Percentiles rank a stretch among this genome's conserved stretches.
Evolutionary conservation across 2,888 invertebrate species (phyloP).

Genomic region (Omphaloscelis lunosa): DNA sequence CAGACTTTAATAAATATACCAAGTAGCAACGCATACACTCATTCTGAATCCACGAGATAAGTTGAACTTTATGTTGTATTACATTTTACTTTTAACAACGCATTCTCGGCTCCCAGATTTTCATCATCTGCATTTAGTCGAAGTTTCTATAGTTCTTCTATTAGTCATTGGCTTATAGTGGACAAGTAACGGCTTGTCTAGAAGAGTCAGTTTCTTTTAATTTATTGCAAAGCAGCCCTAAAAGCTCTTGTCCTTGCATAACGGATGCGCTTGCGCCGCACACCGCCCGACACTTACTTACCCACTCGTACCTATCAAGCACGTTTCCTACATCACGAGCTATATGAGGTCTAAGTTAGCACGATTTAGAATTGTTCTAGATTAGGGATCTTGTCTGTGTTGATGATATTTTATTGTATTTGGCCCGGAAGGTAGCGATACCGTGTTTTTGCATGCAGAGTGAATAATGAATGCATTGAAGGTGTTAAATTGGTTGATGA

Average conservation of each 20-base stretch:
- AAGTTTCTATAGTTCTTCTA: neutral
- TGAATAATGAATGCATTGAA: neutral
- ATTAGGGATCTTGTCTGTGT: constrained; percentile 22
- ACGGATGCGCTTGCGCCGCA: constrained; percentile 65
- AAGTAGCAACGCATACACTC: neutral
- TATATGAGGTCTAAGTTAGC: constrained; percentile 50
- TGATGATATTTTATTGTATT: constrained; percentile 21
- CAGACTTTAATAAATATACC: neutral
- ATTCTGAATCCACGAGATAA: neutral
- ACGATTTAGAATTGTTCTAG: constrained; percentile 54
- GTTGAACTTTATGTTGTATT: neutral
- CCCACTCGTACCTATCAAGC: constrained; percentile 9
- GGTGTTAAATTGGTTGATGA: neutral
- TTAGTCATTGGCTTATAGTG: neutral
- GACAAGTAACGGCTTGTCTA: neutral
- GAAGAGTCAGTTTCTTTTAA: neutral
- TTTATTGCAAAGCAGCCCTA: constrained; percentile 43
- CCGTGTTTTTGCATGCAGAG: neutral
- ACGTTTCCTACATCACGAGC: constrained; percentile 56
- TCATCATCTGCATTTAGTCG: neutral
- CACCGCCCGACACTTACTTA: constrained; percentile 19
- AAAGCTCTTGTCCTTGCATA: constrained; percentile 75
- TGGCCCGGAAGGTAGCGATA: neutral
- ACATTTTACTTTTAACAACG: neutral
- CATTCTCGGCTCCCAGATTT: neutral